Percentiles rank a stretch among this genome's conserved stretches.
These are phyloP conservation scores for Lepidiolamprologus cunningtoni DNA, from an alignment of 2,113 vertebrate genomes.

Conservation along the genomic window DNA sequence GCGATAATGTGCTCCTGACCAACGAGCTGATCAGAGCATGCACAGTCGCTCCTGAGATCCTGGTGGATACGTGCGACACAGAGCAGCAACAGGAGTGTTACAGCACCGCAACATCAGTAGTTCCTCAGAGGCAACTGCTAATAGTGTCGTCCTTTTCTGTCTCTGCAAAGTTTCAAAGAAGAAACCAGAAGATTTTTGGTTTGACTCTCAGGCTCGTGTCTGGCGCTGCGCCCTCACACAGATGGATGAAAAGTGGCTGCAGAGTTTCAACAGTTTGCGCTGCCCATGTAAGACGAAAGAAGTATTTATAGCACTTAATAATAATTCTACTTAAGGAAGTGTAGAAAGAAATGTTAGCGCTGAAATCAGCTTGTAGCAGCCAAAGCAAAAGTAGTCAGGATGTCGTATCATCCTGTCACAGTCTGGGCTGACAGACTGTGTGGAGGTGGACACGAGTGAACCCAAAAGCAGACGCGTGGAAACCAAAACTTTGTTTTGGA, in stretches of 20 bases:
- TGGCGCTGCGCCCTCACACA: not conserved
- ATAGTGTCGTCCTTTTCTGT: not conserved
- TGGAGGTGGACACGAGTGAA: not conserved
- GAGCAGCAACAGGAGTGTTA: not conserved
- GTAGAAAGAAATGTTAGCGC: not conserved
- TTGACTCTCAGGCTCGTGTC: not conserved
- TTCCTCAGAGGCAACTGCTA: not conserved
- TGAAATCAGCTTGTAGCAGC: not conserved
- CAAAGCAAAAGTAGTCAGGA: not conserved
- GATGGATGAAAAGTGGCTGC: not conserved
- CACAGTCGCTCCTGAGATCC: not conserved
- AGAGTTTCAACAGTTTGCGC: not conserved
- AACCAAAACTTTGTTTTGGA: not conserved
- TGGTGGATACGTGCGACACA: not conserved
- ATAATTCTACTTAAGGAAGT: not conserved
- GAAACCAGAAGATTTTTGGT: not conserved
- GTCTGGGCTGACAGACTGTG: not conserved
- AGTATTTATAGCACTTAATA: not conserved
- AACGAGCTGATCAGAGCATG: not conserved
- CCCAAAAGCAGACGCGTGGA: not conserved
- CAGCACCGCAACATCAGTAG: not conserved
- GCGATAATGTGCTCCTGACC: not conserved
- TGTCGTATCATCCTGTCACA: not conserved
- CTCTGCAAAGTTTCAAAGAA: not conserved
- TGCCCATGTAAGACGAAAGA: rapidly evolving